Conservation (phyloP, 2,888 invertebrate species). For the Chirona hameri region DNA sequence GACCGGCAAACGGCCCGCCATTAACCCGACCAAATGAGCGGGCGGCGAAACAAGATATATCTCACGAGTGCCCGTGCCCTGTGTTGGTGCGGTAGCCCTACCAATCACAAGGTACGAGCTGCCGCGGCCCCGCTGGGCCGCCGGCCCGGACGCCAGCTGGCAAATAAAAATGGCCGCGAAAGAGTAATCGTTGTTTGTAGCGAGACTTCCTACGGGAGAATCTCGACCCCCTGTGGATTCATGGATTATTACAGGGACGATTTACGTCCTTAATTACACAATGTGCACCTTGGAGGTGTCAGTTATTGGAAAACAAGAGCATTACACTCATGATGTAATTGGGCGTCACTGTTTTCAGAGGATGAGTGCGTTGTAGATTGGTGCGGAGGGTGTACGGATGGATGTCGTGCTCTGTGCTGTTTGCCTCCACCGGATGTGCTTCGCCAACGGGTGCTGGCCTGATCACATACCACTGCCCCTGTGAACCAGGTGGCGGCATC, state of each 20-base stretch:
- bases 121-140: background rate
- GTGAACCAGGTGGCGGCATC: no score
- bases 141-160: background rate
- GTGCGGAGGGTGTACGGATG: background rate
- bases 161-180: slow-evolving; percentile 22
- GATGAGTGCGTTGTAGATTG: background rate
- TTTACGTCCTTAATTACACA: slow-evolving; percentile 25
- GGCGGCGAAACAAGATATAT: background rate
- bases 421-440: background rate
- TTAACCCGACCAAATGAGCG: slow-evolving; percentile 2
- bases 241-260: slow-evolving; percentile 27
- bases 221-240: slow-evolving; percentile 25
- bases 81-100: no score
- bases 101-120: background rate
- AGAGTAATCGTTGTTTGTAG: slow-evolving; percentile 28
- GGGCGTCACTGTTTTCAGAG: background rate
- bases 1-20: background rate
- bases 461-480: background rate
- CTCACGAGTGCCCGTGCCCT: background rate
- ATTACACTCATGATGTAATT: slow-evolving; percentile 27
- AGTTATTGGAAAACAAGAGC: slow-evolving; percentile 27
- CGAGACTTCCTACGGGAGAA: slow-evolving; percentile 14
- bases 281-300: slow-evolving; percentile 14
- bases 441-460: background rate
- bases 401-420: background rate